Percentiles rank a stretch among this genome's conserved stretches.
phyloP scores from a whole-genome alignment of 2,797 vertebrate species.

The Danio aesculapii region DNA sequence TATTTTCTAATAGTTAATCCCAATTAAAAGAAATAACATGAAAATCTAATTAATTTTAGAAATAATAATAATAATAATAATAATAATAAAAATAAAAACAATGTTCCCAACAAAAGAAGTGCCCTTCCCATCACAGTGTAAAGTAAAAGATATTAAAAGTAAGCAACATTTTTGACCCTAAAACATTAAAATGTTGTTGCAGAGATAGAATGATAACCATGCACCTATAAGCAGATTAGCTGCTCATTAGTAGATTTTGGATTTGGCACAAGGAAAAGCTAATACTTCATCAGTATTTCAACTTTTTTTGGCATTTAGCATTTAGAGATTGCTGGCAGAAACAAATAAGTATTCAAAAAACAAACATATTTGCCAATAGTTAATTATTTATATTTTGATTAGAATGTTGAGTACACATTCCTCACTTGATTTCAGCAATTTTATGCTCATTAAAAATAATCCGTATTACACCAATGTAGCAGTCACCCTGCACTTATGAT shows the following conservation, averaged over 20 bases:
- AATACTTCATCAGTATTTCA: not conserved
- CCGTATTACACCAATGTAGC: not conserved
- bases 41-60: no score
- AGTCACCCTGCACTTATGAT: not conserved
- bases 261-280: not conserved
- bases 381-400: not conserved
- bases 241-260: not conserved
- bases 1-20: not conserved
- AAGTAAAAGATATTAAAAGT: not conserved
- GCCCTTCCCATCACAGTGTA: no score
- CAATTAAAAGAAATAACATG: not conserved
- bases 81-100: no score
- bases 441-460: not conserved
- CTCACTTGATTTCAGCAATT: not conserved
- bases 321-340: not conserved
- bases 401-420: not conserved
- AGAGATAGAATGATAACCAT: not conserved
- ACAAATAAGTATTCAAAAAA: not conserved
- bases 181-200: not conserved
- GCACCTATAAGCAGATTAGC: not conserved
- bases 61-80: not conserved
- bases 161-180: not conserved
- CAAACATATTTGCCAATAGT: not conserved
- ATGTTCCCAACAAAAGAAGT: no score
- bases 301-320: not conserved